Evolutionary conservation across 2,888 invertebrate species (phyloP), one percentile per base, ranked within the genome.

Genomic region (Drosophila formosana): DNA sequence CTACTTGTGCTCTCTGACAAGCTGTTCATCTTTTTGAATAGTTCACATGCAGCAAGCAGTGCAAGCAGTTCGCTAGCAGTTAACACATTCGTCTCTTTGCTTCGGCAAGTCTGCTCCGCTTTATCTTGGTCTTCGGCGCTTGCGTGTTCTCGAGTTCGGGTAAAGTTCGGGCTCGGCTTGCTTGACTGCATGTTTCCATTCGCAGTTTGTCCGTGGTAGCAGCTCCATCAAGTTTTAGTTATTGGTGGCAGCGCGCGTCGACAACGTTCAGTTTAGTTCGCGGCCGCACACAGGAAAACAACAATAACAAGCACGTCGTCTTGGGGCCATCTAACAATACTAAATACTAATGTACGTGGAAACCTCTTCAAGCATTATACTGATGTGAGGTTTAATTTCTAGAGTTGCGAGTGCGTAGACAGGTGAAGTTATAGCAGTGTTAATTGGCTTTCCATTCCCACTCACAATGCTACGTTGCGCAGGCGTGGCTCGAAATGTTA

Each of bases 221-320:
- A 47, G 66, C 56, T 49, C 45, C 46, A 60, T 45, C 57, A 53
- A 39, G 68, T 78, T 88, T 64, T 62, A 89, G 77, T 81, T 80
- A 73, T 78, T 79, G 76, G 69, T 66, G 37, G 37, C 37, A 37
- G 32, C 75, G 52, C 68, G 72, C 78, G 68, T 53, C 56, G 58
- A 28, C 51, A 70, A 72, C 80, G 72, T 74, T 72, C 47, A 64
- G 34, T 61, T 75, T 9, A 25, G 18, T 47, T 52, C 37, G 73
- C 63, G 66, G 51, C 30, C 34, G 34, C 58, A 58, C 23, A 41
- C 28, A 55, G 39, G 18, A 32, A 18, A 55, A 63, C 52, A 30
- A 66, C 6, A 46, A 50, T 67, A 73, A 64, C 49, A 70, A 34
- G 11, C 37, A 57, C 46, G 53, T 41, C 63, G 63, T 55, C 68